Base-by-base conservation (phyloP, 2,888 invertebrate species). In the Labia minor region DNA sequence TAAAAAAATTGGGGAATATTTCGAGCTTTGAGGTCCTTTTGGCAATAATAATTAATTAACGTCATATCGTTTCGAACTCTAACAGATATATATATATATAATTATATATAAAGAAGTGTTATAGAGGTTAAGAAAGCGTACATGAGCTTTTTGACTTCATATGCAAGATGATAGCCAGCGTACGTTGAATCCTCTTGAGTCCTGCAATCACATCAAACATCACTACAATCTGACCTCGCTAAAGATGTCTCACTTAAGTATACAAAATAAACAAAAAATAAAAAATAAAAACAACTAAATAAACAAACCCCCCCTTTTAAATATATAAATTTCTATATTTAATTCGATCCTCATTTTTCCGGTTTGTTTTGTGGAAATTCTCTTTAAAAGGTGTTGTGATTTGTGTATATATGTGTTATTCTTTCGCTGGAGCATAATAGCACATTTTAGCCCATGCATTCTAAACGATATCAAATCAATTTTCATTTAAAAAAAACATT, bases 111-210 rank as follows among this genome's bases (percentile, higher is more conserved):
- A 62, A 68, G 67, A 67, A 65, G 63, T 64, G 63, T 49, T 65
- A 65, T 67, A 65, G 68, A 68, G 80, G 82, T 78, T 76, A 49
- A 49, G 67, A 68, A 70, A 81, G 86, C 92, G 88, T 95, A 96
- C 96, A 96, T 95, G 88, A 96, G 92, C 87, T 96, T 96, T 92
- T 96, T 95, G 87, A 96, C 95, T 93, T 96, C 95, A 88, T 96
- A 96, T 87, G 95, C 95, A 84, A 96, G 92, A 86, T 95, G 95
- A 86, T 94, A 94, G 86, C 94, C 94, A 85, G 93, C 92, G 86
- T 93, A 94, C 85, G 90, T 89, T 82, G 89, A 88, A 85, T 92
- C 91, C 86, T 92, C 88, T 82, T 84, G 90, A 76, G 72, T 75
- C 91, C 92, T 93, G 90, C 85, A 90, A 91, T 82, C 80, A 85